Evolutionary conservation across 2,113 vertebrate genomes (phyloP), one percentile per base, ranked within the genome.

Genomic region (Eidolon helvum): DNA sequence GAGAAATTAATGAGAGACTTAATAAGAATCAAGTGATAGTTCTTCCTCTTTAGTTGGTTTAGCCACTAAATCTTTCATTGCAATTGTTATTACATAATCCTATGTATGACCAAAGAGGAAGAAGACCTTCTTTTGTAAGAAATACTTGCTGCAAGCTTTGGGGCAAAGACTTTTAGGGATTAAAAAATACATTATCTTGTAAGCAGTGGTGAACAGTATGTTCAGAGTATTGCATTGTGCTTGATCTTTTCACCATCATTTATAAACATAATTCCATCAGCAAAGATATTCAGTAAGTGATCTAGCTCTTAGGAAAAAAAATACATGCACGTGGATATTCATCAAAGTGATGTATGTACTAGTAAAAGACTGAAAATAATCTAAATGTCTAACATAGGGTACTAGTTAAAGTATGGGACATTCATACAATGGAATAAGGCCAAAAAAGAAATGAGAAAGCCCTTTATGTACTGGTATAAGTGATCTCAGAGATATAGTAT

Each of bases 241-340:
- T 48, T 83, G 45, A 83, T 50, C 33, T 95, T 88, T 90, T 94
- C n/a, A 66, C 69, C 26, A 65, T 79, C 22, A 82, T 77, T 90
- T 79, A 24, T 89, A 87, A 96, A 65, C 38, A 21, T 59, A 87
- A 65, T 35, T 96, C 55, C 69, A 24, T 90, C 48, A 71, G 35
- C 78, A 57, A n/a, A 15, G 35, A 72, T 74, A 50, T 50, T 82
- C 59, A 18, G 43, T 50, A 90, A 79, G 66, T 80, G 35, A 79
- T 40, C 65, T 33, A 83, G 12, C 79, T 80, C 18, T 91, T 72
- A 24, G 26, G 38, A 16, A 48, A 45, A 48, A 72, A 75, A 72
- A 59, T 50, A 14, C 24, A 72, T 90, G 74, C 26, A 50, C 21
- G 57, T 55, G 33, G n/a, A 14, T 55, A 79, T 63, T 55, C 12